Conservation (phyloP, 2,888 invertebrate genomes). For the Cataglyphis altisquamis region DNA sequence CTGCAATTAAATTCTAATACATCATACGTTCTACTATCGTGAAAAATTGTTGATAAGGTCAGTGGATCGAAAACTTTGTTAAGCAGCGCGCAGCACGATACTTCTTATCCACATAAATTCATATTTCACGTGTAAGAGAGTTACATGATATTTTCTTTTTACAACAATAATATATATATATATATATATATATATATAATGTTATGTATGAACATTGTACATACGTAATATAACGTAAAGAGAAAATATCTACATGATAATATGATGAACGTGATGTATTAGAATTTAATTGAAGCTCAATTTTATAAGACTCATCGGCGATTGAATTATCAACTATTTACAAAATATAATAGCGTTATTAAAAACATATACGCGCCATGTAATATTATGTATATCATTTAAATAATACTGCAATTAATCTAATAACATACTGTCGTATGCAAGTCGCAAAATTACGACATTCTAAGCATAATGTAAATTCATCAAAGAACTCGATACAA, state of each 20-base stretch:
- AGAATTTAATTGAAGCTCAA: neutral
- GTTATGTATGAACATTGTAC: neutral
- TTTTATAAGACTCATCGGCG: neutral
- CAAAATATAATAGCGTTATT: neutral
- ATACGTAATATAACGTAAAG: neutral
- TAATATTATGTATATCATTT: slow-evolving; percentile 16
- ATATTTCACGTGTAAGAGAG: neutral
- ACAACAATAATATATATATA: neutral
- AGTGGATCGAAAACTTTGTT: neutral
- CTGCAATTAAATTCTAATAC: slow-evolving; percentile 4
- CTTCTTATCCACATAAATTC: neutral
- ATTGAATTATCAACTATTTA: neutral
- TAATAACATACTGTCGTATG: slow-evolving; percentile 67
- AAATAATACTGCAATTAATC: slow-evolving; percentile 63
- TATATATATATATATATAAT: neutral
- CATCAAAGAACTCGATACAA: slow-evolving; percentile 71
- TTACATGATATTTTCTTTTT: neutral
- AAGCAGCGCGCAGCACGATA: neutral
- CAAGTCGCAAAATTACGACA: slow-evolving; percentile 75
- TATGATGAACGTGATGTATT: neutral
- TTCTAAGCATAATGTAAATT: slow-evolving; percentile 77
- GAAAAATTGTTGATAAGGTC: slow-evolving; percentile 16
- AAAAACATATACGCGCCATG: neutral
- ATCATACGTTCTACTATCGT: neutral
- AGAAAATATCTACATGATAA: neutral